A percentile compares a stretch with the other conserved stretches of the same genome.
Conservation (phyloP, 2,113 vertebrate genomes). For the Eulemur macaco region DNA sequence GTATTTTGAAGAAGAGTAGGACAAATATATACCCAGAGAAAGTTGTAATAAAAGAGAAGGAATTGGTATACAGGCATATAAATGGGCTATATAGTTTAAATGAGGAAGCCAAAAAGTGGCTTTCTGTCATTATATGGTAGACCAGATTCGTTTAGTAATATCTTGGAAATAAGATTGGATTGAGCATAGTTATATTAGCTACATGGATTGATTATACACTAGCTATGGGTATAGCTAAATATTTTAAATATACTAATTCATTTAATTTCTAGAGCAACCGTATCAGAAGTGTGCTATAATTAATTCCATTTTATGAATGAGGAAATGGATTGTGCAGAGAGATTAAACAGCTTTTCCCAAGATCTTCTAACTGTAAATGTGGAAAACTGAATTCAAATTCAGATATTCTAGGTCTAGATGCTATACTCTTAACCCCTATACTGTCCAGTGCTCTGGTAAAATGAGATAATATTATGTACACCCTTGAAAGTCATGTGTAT, state of each 20-base stretch:
- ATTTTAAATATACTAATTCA: conserved; percentile 1
- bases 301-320: background rate
- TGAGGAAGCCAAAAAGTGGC: background rate
- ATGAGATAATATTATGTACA: background rate
- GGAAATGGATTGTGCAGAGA: background rate
- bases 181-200: background rate
- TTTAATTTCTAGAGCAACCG: background rate
- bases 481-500: background rate
- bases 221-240: background rate
- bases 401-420: background rate
- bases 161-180: background rate
- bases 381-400: background rate
- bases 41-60: background rate
- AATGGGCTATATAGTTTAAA: background rate
- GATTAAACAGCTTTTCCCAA: background rate
- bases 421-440: background rate
- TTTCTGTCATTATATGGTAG: background rate
- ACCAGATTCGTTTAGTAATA: background rate
- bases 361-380: background rate
- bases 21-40: background rate
- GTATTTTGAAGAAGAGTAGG: conserved; percentile 2
- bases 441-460: background rate
- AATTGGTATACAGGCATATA: background rate
- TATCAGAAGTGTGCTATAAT: background rate
- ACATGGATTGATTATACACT: background rate